Percentiles rank a stretch among this genome's conserved stretches.
Evolutionary conservation across 2,797 vertebrate species (phyloP).

Genomic region (Gymnocypris eckloni): DNA sequence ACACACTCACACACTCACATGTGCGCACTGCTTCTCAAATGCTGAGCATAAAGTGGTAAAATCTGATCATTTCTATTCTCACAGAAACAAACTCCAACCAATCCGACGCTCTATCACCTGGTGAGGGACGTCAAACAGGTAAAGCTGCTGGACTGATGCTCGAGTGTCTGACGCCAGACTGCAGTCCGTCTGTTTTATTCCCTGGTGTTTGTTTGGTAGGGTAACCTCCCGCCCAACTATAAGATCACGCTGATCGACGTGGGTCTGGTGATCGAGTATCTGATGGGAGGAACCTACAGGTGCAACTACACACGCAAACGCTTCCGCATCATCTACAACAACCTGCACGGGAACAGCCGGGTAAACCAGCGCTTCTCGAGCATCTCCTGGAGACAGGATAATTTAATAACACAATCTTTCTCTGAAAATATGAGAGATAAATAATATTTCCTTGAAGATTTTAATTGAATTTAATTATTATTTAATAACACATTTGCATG

Average conservation of each 20-base stretch:
- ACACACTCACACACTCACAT: too few species aligned
- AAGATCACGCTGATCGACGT: constrained; percentile 97
- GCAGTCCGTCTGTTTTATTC: background rate
- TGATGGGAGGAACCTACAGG: constrained; percentile 98
- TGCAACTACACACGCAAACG: constrained; percentile 97
- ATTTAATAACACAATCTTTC: too few species aligned
- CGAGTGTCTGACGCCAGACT: background rate
- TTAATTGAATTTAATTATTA: too few species aligned
- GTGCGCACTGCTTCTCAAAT: too few species aligned
- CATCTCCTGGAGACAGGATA: too few species aligned
- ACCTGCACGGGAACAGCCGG: constrained; percentile 92
- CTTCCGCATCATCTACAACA: constrained; percentile 98
- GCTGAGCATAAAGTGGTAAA: background rate
- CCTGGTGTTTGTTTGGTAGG: constrained; percentile 72
- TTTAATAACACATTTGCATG: too few species aligned
- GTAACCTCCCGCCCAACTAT: constrained; percentile 96
- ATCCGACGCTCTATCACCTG: constrained; percentile 94
- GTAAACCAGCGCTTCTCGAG: constrained; percentile 73
- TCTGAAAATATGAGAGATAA: too few species aligned
- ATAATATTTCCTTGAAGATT: background rate
- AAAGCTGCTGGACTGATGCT: constrained; percentile 16
- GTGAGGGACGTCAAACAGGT: constrained; percentile 98
- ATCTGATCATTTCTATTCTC: constrained; percentile 45
- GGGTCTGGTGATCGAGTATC: constrained; percentile 94
- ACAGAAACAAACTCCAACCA: constrained; percentile 94